Conservation (phyloP, 2,113 vertebrate species). For the Lanius collurio region DNA sequence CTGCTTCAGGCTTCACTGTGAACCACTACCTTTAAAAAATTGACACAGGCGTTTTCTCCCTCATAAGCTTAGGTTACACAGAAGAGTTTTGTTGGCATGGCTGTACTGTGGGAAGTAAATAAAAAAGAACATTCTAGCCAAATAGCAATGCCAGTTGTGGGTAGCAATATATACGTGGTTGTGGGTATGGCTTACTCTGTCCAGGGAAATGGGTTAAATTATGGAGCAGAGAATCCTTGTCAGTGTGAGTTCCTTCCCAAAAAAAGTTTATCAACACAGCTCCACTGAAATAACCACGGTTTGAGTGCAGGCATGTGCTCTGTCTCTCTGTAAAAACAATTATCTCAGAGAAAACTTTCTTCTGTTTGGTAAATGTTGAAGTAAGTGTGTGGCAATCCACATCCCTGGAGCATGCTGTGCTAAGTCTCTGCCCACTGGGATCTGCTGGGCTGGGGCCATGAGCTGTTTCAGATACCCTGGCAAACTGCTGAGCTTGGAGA, state of each 20-base stretch:
- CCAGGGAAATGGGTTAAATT: neutral
- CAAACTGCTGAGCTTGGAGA: neutral
- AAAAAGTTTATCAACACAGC: neutral
- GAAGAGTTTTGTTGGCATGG: neutral
- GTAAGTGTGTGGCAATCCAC: neutral
- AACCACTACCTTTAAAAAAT: neutral
- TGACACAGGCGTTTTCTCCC: neutral
- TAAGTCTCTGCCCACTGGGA: neutral
- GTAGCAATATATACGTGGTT: neutral
- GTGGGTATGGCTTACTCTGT: neutral
- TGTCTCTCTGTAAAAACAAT: constrained; percentile 8
- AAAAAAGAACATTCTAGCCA: neutral
- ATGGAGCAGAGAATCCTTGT: neutral
- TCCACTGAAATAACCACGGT: neutral
- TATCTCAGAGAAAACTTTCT: neutral
- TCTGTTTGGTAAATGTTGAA: neutral
- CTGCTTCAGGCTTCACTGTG: neutral
- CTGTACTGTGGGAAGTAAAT: neutral
- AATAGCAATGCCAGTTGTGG: neutral
- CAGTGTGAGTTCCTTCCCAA: neutral
- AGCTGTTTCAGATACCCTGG: neutral
- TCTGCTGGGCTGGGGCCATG: neutral
- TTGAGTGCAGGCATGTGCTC: neutral
- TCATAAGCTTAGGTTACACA: neutral
- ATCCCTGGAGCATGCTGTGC: neutral